Percentiles rank a stretch among this genome's conserved stretches.
Evolutionary conservation across 2,113 vertebrate species (phyloP).

Genomic region (Xenopus borealis): DNA sequence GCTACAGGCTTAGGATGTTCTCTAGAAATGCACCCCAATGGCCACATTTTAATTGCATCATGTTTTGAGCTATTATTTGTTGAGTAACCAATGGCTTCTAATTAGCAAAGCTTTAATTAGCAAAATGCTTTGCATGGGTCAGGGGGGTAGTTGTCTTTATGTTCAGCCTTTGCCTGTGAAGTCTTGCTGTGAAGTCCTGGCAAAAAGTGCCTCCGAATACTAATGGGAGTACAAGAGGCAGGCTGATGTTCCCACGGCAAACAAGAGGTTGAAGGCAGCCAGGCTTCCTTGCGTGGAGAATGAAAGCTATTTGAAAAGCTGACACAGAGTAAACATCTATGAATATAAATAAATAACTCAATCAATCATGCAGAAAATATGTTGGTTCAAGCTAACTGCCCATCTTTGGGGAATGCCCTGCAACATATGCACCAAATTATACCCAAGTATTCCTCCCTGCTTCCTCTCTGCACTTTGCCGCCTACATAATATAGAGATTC

Average conservation of each 20-base stretch:
- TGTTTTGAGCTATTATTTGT: conserved; percentile 46
- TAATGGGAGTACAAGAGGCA: conserved; percentile 63
- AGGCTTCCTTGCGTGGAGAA: conserved; percentile 38
- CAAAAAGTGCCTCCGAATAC: conserved; percentile 59
- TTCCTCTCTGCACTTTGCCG: too few species aligned
- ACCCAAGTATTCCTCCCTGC: not conserved
- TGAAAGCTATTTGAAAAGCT: conserved; percentile 47
- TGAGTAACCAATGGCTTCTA: conserved; percentile 56
- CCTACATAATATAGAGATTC: too few species aligned
- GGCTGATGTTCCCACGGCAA: conserved; percentile 56
- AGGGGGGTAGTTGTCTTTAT: conserved; percentile 54
- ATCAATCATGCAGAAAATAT: not conserved
- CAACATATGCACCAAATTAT: conserved; percentile 5
- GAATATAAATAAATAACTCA: conserved; percentile 6
- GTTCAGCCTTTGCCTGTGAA: conserved; percentile 53
- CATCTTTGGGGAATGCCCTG: not conserved
- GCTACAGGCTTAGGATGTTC: too few species aligned
- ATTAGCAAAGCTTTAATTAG: conserved; percentile 53
- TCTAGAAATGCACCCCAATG: too few species aligned
- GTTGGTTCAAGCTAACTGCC: not conserved
- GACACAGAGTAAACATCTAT: conserved; percentile 21
- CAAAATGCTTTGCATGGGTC: conserved; percentile 54
- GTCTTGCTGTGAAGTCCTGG: conserved; percentile 42
- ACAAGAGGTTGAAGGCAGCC: conserved; percentile 46
- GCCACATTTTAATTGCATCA: conserved; percentile 39